A percentile compares a stretch with the other conserved stretches of the same genome.
Conservation (phyloP, 2,113 vertebrate species). For the cattle (Bos taurus) region DNA sequence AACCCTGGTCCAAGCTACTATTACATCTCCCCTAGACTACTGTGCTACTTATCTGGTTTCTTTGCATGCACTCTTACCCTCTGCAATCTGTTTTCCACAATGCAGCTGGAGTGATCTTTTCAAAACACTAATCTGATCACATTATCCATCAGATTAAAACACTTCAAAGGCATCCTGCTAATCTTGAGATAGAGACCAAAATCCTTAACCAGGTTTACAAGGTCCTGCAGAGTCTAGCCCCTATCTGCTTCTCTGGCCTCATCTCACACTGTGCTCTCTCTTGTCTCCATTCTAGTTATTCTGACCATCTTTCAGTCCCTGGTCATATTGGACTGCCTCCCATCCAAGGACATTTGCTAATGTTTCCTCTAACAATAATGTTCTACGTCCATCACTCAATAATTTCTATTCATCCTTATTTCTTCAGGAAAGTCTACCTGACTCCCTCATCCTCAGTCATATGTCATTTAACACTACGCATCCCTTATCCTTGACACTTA, state of each 20-base stretch:
- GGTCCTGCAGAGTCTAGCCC: background rate
- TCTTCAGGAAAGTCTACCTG: background rate
- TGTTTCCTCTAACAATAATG: background rate
- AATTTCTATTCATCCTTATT: background rate
- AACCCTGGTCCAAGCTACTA: background rate
- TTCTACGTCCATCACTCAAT: background rate
- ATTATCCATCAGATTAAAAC: conserved; percentile 66
- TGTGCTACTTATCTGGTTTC: conserved; percentile 50
- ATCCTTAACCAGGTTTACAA: conserved; percentile 43
- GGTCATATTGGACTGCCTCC: background rate
- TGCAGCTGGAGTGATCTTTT: conserved; percentile 69
- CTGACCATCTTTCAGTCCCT: background rate
- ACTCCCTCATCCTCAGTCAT: background rate
- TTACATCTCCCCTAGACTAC: background rate
- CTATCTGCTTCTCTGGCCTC: background rate
- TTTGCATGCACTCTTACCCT: background rate
- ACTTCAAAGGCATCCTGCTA: conserved; percentile 65
- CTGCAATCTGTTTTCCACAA: conserved; percentile 54
- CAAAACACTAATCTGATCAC: conserved; percentile 73
- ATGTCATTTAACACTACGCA: background rate
- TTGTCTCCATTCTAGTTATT: background rate
- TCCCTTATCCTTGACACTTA: background rate
- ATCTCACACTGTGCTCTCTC: background rate
- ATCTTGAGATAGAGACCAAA: conserved; percentile 57
- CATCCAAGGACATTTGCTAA: background rate